Base-by-base conservation (phyloP, 2,888 invertebrate genomes). In the Agriopis aurantiaria region DNA sequence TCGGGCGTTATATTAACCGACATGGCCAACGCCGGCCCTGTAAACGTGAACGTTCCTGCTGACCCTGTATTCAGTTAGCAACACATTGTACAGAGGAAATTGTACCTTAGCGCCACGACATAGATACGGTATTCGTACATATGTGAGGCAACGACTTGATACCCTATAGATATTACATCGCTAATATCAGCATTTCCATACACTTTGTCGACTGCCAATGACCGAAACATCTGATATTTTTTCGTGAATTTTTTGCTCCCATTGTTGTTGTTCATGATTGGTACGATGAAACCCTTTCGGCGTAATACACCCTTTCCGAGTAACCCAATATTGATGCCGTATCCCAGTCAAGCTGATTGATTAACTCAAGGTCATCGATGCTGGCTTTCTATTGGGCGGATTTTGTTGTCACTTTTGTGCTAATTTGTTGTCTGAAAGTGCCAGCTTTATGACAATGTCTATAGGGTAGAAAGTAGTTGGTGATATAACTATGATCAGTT, bases 1-100 rank as follows among this genome's bases (percentile, higher is more conserved):
- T 97, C 97, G 33, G 96, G 96, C 77, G 95, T 97, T 72, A 96
- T 96, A 75, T 73, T 93, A 23, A 88, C 91, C 0, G 93, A 94
- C 72, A 86, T 85, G 65, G 92, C 57, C 0, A 65, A 69, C 53
- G 17, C 65, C 17, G 69, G 56, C 17, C 65, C 57, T 14, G 43
- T 65, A 11, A 63, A 95, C 76, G 49, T 68, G 1, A 60, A 75
- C 75, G 82, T 88, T 8, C 91, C 93, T 60, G 89, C 88, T 80
- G 92, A 94, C 65, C 87, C 92, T 0, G 87, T 85, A 51, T 90
- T 89, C 85, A 93, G 93, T 91, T 94, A 94, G 88, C 93, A 45
- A 66, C 65, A 65, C 45, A 12, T 33, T 46, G 43, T 51, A 45
- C 52, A 55, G 60, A 55, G 56, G 61, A 67, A 61, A 56, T 12